phyloP scores from a whole-genome alignment of 2,113 vertebrate genomes.

The Takifugu flavidus region DNA sequence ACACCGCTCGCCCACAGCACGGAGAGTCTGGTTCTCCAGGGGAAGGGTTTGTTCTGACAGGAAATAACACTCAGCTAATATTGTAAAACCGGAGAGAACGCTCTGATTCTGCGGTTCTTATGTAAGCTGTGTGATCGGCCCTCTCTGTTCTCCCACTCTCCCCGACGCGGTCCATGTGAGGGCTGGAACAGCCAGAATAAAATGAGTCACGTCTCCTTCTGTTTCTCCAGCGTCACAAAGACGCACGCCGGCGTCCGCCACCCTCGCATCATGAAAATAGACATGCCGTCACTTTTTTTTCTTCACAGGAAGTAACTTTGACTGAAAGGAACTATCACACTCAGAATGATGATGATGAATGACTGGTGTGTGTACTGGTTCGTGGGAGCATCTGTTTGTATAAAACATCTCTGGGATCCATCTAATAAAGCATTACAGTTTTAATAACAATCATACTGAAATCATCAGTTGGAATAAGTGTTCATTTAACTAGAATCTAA shows the following conservation, averaged over 20 bases:
- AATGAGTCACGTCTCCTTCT: slow-evolving; percentile 68
- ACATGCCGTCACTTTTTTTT: slow-evolving; percentile 31
- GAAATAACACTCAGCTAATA: neutral
- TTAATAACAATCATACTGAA: no score
- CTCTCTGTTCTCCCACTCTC: slow-evolving; percentile 25
- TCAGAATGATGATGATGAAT: slow-evolving; percentile 4
- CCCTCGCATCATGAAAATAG: slow-evolving; percentile 65
- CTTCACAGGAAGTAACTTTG: slow-evolving; percentile 38
- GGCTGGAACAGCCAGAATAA: slow-evolving; percentile 57
- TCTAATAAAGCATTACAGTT: no score
- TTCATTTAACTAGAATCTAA: no score
- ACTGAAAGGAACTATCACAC: slow-evolving; percentile 5
- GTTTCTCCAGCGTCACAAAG: slow-evolving; percentile 62
- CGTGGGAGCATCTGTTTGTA: no score
- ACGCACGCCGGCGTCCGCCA: slow-evolving; percentile 56
- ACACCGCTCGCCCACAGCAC: slow-evolving; percentile 18
- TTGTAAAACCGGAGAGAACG: slow-evolving; percentile 6
- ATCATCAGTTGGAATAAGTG: no score
- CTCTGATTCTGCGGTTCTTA: slow-evolving; percentile 24
- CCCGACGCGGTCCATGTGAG: slow-evolving; percentile 61
- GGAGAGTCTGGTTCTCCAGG: neutral
- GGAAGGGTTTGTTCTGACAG: neutral
- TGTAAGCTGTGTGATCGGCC: slow-evolving; percentile 24
- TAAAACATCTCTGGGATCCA: no score
- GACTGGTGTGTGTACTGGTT: no score